Conservation (phyloP, 2,113 vertebrate genomes). For the Murina feae region DNA sequence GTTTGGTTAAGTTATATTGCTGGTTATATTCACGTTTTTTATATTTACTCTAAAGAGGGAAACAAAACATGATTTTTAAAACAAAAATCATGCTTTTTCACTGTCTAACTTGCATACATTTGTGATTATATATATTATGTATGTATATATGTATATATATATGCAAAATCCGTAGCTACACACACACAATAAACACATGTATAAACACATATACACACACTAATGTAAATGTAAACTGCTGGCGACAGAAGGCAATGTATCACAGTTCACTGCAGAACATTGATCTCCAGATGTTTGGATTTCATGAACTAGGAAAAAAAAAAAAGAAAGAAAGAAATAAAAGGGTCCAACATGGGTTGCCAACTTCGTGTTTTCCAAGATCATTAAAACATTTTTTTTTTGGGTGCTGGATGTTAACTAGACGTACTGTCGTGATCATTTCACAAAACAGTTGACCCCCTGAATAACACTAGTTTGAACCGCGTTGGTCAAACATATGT, state of each 20-base stretch:
- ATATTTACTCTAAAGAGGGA: background rate
- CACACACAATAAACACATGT: background rate
- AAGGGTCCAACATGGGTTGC: background rate
- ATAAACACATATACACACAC: background rate
- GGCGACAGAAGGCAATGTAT: background rate
- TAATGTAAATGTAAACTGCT: background rate
- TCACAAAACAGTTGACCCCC: background rate
- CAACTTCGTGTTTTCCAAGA: constrained; percentile 19
- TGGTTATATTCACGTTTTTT: background rate
- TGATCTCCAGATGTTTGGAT: background rate
- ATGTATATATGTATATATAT: background rate
- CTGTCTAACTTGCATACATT: background rate
- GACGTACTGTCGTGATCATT: background rate
- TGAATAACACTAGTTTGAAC: background rate
- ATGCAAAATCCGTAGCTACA: background rate
- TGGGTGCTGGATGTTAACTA: background rate
- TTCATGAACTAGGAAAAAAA: background rate
- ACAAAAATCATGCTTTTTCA: background rate
- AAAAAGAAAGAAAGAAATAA: background rate
- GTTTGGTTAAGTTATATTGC: background rate
- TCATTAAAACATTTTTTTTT: background rate
- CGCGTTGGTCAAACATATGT: background rate
- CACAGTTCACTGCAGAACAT: background rate
- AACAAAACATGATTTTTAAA: background rate
- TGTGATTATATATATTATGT: background rate